phyloP scores from a whole-genome alignment of 2,797 vertebrate genomes.

The Peromyscus attwateri region DNA sequence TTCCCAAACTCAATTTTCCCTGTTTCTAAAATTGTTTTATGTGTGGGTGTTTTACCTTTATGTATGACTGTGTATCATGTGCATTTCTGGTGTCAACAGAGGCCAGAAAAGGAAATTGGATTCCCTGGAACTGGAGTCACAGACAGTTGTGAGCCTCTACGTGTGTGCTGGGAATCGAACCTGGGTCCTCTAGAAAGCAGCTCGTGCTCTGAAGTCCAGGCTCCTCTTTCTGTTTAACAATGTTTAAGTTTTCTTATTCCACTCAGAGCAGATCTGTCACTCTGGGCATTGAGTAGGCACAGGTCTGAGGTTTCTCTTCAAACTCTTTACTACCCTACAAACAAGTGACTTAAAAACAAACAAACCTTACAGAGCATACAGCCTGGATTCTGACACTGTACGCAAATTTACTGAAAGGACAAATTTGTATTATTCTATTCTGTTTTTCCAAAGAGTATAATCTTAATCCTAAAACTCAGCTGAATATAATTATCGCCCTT shows the following conservation, averaged over 20 bases:
- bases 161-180: not conserved
- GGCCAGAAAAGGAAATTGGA: not conserved
- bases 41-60: not conserved
- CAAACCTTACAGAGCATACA: not conserved
- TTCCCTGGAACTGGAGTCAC: not conserved
- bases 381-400: not conserved
- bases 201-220: not conserved
- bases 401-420: slow-evolving; percentile 44
- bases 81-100: not conserved
- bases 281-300: not conserved
- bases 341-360: not conserved
- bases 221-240: not conserved
- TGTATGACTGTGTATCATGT: not conserved
- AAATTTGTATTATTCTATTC: slow-evolving; percentile 24
- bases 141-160: not conserved
- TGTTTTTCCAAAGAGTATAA: slow-evolving; percentile 39
- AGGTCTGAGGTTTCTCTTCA: slow-evolving; percentile 33
- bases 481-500: not conserved
- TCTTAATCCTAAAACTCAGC: not conserved
- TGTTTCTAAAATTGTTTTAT: not conserved
- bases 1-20: not conserved
- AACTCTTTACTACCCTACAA: not conserved
- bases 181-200: not conserved
- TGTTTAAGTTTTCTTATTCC: slow-evolving; percentile 17
- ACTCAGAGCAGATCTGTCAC: slow-evolving; percentile 21